These are phyloP conservation scores for Maniola jurtina DNA, from an alignment of 1,140 invertebrate species.

Conservation along the genomic window DNA sequence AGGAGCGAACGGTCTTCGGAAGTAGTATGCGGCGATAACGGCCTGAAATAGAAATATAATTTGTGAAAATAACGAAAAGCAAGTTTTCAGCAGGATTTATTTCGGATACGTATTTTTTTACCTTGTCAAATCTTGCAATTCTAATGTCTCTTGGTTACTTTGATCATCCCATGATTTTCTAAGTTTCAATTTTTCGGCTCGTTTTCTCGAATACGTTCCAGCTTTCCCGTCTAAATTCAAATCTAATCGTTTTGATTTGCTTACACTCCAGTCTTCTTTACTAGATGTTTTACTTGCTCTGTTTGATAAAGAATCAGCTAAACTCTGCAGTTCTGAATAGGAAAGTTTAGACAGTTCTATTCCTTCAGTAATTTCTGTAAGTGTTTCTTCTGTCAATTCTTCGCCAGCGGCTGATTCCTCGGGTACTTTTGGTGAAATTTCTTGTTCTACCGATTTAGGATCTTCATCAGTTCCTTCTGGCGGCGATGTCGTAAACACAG, in stretches of 20 bases:
- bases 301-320: constrained; percentile 61
- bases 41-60: constrained; percentile 44
- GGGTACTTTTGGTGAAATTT: constrained; percentile 18
- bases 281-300: constrained; percentile 52
- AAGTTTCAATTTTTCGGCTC: constrained; percentile 67
- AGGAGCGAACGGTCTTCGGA: constrained; percentile 69
- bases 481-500: constrained; percentile 80
- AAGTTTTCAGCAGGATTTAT: too few species aligned
- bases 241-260: constrained; percentile 65
- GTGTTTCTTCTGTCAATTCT: constrained; percentile 59
- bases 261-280: constrained; percentile 61
- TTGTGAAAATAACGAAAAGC: not conserved
- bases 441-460: constrained; percentile 34
- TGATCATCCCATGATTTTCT: constrained; percentile 76
- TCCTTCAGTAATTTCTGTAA: constrained; percentile 62
- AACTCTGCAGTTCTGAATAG: constrained; percentile 63
- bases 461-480: constrained; percentile 61
- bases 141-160: constrained; percentile 72
- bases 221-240: constrained; percentile 70
- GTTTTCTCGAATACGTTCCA: constrained; percentile 72
- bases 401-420: constrained; percentile 36
- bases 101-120: constrained; percentile 19
- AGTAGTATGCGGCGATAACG: constrained; percentile 68
- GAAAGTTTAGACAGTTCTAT: constrained; percentile 63
- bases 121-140: constrained; percentile 73